Evolutionary conservation across 2,113 vertebrate species (phyloP), one percentile per base, ranked within the genome.

Genomic region (Sisor rabdophorus): DNA sequence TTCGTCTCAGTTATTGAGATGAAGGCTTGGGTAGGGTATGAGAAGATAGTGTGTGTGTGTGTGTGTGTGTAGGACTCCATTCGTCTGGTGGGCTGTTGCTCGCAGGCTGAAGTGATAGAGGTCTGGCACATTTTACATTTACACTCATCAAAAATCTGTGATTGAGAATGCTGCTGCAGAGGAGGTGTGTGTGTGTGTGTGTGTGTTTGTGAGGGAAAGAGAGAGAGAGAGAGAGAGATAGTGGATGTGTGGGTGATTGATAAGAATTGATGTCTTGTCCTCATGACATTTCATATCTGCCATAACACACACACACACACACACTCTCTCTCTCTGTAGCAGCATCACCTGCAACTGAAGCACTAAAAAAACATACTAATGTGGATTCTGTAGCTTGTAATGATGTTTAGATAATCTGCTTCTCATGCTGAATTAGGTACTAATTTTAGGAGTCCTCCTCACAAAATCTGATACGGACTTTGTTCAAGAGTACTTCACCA

Each of bases 101-200:
- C 59, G 40, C 55, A 48, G 71, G 55, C 69, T 78, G 32, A 58
- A 75, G 70, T 80, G 75, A 59, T 77, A 67, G 65, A 54, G 64
- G 63, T 77, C 26, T 82, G 69, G 53, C 84, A 85, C 81, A 44
- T 85, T 83, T 85, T 83, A 83, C 65, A 85, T 85, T 85, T 83
- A 47, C 81, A 83, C 77, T 80, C 58, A 75, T 79, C 64, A 67
- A 76, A 58, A 70, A 76, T n/a, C 36, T 65, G 55, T 67, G 53
- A 65, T 55, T 67, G 60, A 68, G 58, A 75, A 76, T 50, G 61
- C n/a, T 71, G 74, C 59, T 80, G 75, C 72, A 73, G 76, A 76
- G 72, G 64, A 71, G 68, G 32, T 32, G 79, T 71, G 77, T 70
- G 68, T 72, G 67, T 61, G 60, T 75, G 48, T 81, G 76, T 78